Evolutionary conservation across 2,888 invertebrate species (phyloP), one percentile per base, ranked within the genome.

Genomic region (Ophion slaviceki): DNA sequence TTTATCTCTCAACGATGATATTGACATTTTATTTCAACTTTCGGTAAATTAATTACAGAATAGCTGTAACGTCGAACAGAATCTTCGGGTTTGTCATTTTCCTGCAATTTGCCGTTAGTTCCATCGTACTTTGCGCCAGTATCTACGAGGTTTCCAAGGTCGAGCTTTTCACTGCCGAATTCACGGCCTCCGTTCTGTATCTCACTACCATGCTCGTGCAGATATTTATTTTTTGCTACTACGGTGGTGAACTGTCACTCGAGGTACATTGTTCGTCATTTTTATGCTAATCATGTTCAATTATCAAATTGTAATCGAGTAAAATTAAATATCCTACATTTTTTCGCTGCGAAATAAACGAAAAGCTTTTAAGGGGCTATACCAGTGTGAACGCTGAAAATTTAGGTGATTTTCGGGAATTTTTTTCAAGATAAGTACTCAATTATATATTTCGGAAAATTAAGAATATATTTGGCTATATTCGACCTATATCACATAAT

Each of bases 171-270:
- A 89, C 81, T 28, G 24, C 84, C 4, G 85, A 74, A 67, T 89
- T 88, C 59, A 59, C 78, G 8, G 84, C 86, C 5, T 71, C 86
- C 64, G 47, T 72, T 36, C 53, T 89, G 61, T 89, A 89, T 32
- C 82, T 87, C 8, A 85, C 77, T 8, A 78, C 86, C 32, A 89
- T 89, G 88, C 64, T 90, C 24, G 88, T 88, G 47, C 91, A 92
- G 80, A 85, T 88, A 62, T 86, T 86, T n/a, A 57, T 80, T 62
- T 85, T 79, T 36, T 88, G 88, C 77, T 85, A 80, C 64, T 81
- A 86, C 40, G 85, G 87, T n/a, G 85, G 82, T 64, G 83, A 87
- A 71, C 75, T 86, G 28, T 80, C 85, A 66, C 5, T n/a, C 36
- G 36, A 66, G 66, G 66, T 66, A 66, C 5, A 7, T 14, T 4